phyloP scores from a whole-genome alignment of 2,113 vertebrate species.

The Pristiophorus japonicus region DNA sequence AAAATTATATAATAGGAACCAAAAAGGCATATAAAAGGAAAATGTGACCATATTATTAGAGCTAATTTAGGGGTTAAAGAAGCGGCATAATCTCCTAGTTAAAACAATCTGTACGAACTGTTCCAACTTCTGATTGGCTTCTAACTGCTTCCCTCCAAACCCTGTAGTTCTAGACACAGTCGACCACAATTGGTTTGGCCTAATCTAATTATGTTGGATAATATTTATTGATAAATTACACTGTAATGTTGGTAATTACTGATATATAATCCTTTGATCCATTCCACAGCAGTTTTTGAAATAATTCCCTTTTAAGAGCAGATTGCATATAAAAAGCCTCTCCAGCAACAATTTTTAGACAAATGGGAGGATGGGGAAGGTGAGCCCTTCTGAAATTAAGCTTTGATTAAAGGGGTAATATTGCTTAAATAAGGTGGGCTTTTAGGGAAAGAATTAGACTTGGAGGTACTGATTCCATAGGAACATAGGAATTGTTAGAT shows the following conservation, averaged over 20 bases:
- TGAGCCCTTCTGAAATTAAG: background rate
- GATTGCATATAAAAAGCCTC: background rate
- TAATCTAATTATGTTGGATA: background rate
- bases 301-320: background rate
- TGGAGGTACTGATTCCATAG: background rate
- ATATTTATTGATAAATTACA: slow-evolving; percentile 20
- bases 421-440: background rate
- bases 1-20: background rate
- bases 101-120: background rate
- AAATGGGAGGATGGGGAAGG: background rate
- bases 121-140: background rate
- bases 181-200: slow-evolving; percentile 15
- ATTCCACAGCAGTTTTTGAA: background rate
- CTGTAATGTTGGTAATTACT: slow-evolving; percentile 10
- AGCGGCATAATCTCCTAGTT: background rate
- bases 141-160: background rate
- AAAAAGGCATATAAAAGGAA: background rate
- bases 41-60: too few relatives aligned
- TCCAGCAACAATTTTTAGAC: background rate
- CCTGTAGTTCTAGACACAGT: background rate
- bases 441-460: background rate
- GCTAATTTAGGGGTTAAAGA: background rate
- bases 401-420: background rate
- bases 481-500: background rate
- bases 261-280: background rate